phyloP scores from a whole-genome alignment of 2,888 invertebrate species.

The Sthenelais limicola region DNA sequence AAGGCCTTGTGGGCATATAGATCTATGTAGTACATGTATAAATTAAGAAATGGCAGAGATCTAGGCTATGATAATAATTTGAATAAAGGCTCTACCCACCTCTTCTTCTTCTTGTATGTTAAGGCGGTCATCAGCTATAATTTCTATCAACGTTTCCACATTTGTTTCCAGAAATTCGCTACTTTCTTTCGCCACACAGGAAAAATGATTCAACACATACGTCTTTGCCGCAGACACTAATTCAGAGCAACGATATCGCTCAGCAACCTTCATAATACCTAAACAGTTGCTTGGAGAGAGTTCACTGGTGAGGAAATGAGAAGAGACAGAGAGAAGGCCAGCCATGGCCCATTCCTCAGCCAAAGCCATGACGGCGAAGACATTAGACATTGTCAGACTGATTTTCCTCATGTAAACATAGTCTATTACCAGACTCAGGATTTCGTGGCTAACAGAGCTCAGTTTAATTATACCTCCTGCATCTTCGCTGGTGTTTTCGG shows the following conservation, averaged over 20 bases:
- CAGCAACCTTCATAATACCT: conserved; percentile 43
- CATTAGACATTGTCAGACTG: conserved; percentile 39
- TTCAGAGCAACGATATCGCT: conserved; percentile 38
- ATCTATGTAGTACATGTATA: too few relatives aligned
- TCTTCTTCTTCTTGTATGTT: conserved; percentile 46
- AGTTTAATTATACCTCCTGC: conserved; percentile 38
- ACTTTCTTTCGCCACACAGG: conserved; percentile 37
- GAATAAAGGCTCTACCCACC: conserved; percentile 12
- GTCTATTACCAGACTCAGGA: conserved; percentile 43
- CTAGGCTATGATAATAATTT: too few relatives aligned
- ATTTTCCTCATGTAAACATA: conserved; percentile 44
- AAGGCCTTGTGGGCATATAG: too few relatives aligned
- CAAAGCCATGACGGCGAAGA: conserved; percentile 39
- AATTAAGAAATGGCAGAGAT: too few relatives aligned
- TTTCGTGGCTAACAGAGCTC: conserved; percentile 14
- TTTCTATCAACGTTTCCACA: conserved; percentile 13
- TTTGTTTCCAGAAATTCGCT: conserved; percentile 43
- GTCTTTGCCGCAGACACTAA: conserved; percentile 19
- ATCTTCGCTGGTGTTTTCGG: conserved; percentile 47
- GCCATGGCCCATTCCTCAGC: conserved; percentile 44
- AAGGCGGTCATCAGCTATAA: conserved; percentile 43
- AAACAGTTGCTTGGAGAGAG: conserved; percentile 43
- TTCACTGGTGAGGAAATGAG: conserved; percentile 30
- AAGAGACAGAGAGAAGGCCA: conserved; percentile 41
- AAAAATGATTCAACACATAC: conserved; percentile 43